phyloP scores from a whole-genome alignment of 2,888 invertebrate genomes.

The Synanthedon vespiformis region DNA sequence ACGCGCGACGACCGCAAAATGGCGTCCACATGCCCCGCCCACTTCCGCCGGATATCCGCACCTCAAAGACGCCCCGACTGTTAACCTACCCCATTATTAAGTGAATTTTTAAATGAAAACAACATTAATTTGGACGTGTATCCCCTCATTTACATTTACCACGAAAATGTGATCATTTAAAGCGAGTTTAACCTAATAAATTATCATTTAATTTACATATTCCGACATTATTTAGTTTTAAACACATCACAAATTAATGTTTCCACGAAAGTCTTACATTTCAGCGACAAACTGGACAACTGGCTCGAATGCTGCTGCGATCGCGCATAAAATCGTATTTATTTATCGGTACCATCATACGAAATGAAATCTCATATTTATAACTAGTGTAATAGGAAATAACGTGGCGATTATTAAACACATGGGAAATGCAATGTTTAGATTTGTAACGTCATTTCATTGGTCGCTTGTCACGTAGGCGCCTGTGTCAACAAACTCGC shows the following conservation, averaged over 20 bases:
- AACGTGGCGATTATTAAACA: conserved; percentile 6
- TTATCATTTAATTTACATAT: too few relatives aligned
- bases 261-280: too few relatives aligned
- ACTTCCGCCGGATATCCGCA: conserved; percentile 59
- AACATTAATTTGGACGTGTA: too few relatives aligned
- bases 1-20: conserved; percentile 40
- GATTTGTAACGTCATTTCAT: background rate
- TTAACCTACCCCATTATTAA: background rate
- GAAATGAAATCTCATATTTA: conserved; percentile 10
- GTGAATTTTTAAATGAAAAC: background rate
- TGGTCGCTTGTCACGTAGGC: conserved; percentile 1
- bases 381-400: conserved; percentile 16
- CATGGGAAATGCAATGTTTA: background rate
- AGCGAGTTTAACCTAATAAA: too few relatives aligned
- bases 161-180: too few relatives aligned
- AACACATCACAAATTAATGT: too few relatives aligned
- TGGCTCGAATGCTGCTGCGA: background rate
- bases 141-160: too few relatives aligned
- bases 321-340: background rate
- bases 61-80: conserved; percentile 5
- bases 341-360: background rate
- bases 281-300: too few relatives aligned
- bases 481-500: background rate
- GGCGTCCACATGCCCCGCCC: conserved; percentile 47
- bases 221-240: too few relatives aligned